Percentiles rank a stretch among this genome's conserved stretches.
Conservation (phyloP, 2,113 vertebrate genomes). For the Actenoides lindsayi region DNA sequence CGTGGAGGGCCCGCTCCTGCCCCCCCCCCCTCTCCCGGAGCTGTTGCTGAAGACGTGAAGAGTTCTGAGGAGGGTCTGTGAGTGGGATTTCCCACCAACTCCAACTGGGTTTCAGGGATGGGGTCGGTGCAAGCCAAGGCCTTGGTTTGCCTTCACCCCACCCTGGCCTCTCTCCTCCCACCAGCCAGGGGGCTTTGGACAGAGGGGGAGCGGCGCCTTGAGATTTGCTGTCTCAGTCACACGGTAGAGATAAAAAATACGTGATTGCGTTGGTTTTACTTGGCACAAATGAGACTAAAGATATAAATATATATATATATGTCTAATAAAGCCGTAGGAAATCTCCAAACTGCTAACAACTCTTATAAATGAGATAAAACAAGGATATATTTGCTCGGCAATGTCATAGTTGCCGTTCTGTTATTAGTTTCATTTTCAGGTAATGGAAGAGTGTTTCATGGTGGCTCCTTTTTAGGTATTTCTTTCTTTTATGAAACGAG, state of each 20-base stretch:
- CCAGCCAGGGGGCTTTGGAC: not conserved
- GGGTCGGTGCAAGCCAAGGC: not conserved
- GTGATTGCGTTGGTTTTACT: not conserved
- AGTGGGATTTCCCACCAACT: not conserved
- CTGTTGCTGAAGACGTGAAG: not conserved
- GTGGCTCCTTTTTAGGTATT: not conserved
- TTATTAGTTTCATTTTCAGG: not conserved
- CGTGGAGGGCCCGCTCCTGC: not conserved
- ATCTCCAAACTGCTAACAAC: conserved; percentile 36
- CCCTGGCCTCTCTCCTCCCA: not conserved
- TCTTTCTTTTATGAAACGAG: conserved; percentile 37
- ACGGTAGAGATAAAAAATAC: conserved; percentile 5
- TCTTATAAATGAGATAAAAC: conserved; percentile 46
- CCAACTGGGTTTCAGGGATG: not conserved
- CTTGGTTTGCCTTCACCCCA: not conserved
- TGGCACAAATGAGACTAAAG: conserved; percentile 35
- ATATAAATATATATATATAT: conserved; percentile 51
- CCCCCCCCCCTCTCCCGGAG: accelerated
- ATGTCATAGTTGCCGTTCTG: not conserved
- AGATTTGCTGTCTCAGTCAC: not conserved
- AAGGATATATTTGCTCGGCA: not conserved
- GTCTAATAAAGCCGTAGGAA: conserved; percentile 52
- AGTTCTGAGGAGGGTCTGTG: not conserved
- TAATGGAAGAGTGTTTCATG: not conserved
- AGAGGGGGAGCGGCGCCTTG: not conserved